Percentiles rank a stretch among this genome's conserved stretches.
These are phyloP conservation scores for Leucania comma DNA, from an alignment of 2,888 invertebrate genomes.

Conservation along the genomic window DNA sequence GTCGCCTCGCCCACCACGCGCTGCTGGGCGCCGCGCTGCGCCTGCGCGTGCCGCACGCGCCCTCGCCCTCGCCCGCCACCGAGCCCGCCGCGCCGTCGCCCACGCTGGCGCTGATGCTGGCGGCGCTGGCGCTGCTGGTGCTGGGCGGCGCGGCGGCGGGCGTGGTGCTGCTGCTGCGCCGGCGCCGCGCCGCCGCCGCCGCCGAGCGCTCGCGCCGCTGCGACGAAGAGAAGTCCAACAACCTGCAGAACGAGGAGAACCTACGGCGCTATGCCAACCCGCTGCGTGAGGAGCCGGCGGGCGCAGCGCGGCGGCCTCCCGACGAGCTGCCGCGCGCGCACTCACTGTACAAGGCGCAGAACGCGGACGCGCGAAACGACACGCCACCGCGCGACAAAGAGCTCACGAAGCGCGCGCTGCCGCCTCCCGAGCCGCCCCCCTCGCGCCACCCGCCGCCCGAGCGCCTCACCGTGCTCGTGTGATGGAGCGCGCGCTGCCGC, in stretches of 20 bases:
- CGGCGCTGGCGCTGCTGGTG: conserved; percentile 65
- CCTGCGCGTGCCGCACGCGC: conserved; percentile 76
- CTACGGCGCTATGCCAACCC: conserved; percentile 95
- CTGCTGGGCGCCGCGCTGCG: conserved; percentile 84
- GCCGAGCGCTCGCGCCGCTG: conserved; percentile 92
- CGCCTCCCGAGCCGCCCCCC: conserved; percentile 83
- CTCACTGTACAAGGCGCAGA: conserved; percentile 95
- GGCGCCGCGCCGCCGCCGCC: conserved; percentile 82
- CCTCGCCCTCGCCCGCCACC: conserved; percentile 84
- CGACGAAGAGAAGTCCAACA: conserved; percentile 97
- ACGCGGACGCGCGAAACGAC: conserved; percentile 96
- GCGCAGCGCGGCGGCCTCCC: conserved; percentile 84
- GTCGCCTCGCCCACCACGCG: conserved; percentile 82
- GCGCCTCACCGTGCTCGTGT: conserved; percentile 87
- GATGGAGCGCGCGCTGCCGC: conserved; percentile 90
- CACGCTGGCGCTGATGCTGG: conserved; percentile 66
- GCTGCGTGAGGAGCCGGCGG: conserved; percentile 90
- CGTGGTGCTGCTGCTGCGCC: conserved; percentile 70
- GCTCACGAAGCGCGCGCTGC: conserved; percentile 93
- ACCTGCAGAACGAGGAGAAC: conserved; percentile 97
- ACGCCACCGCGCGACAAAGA: conserved; percentile 94
- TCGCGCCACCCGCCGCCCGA: conserved; percentile 80
- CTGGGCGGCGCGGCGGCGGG: conserved; percentile 79
- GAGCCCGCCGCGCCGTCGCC: conserved; percentile 64
- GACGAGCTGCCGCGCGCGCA: conserved; percentile 91